A percentile compares a stretch with the other conserved stretches of the same genome.
Conservation (phyloP, 1,140 invertebrate species). For the Acromyrmex heyeri region DNA sequence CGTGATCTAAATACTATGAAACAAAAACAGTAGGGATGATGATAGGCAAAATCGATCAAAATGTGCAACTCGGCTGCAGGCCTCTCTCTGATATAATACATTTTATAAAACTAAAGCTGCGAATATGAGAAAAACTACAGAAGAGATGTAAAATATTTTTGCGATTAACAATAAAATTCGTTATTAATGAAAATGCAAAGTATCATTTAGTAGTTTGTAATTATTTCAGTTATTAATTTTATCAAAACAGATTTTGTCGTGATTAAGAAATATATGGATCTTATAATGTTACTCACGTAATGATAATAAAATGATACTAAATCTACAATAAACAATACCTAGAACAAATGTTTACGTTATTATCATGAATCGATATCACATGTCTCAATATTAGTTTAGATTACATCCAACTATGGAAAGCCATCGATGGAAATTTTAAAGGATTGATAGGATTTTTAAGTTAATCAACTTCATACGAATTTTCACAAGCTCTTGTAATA, state of each 20-base stretch:
- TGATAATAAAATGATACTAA: slow-evolving; percentile 10
- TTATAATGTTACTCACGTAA: neutral
- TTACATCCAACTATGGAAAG: neutral
- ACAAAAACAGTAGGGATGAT: too few relatives aligned
- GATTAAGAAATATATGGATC: slow-evolving; percentile 3
- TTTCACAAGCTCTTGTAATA: neutral
- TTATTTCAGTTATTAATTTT: neutral
- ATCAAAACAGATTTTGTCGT: neutral
- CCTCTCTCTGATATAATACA: neutral
- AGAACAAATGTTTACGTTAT: slow-evolving; percentile 40
- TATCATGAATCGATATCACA: neutral
- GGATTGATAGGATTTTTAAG: neutral
- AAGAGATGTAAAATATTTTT: neutral
- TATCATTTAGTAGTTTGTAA: too few relatives aligned
- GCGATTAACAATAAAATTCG: too few relatives aligned
- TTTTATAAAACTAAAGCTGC: neutral
- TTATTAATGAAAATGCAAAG: too few relatives aligned
- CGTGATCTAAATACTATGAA: too few relatives aligned
- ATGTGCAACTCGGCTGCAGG: too few relatives aligned
- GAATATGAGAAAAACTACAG: neutral
- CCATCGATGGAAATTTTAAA: too few relatives aligned
- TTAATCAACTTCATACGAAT: neutral
- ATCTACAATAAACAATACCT: neutral
- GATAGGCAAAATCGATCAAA: too few relatives aligned
- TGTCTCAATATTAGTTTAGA: slow-evolving; percentile 4